Evolutionary conservation across 2,113 vertebrate genomes (phyloP).

Genomic region (Leucosticte australis): DNA sequence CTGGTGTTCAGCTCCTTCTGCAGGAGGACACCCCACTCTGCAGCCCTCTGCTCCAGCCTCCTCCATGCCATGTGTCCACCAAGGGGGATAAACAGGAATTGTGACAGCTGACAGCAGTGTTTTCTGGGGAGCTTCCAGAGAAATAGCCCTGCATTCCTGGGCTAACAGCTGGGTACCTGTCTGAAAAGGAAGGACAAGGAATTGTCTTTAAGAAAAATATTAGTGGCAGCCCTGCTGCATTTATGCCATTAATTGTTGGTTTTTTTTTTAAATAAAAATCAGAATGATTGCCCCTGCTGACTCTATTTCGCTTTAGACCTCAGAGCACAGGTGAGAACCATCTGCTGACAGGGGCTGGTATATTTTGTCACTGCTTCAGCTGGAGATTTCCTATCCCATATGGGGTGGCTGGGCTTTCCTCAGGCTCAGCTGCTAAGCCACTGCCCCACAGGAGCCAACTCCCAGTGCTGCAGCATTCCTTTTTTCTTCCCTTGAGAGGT

Average conservation of each 20-base stretch:
- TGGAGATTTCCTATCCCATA: constrained; percentile 17
- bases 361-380: not conserved
- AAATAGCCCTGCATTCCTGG: not conserved
- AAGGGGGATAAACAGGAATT: accelerated
- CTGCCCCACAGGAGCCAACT: constrained; percentile 44
- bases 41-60: not conserved
- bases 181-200: not conserved
- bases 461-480: constrained; percentile 54
- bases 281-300: not conserved
- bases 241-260: not conserved
- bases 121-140: not conserved
- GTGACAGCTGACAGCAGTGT: not conserved
- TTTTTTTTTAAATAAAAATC: not conserved
- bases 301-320: not conserved
- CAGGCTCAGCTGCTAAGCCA: not conserved
- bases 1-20: not conserved
- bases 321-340: not conserved
- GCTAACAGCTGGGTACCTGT: not conserved
- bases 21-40: not conserved
- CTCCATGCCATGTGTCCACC: accelerated
- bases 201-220: not conserved
- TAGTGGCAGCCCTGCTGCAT: not conserved
- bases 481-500: constrained; percentile 50
- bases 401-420: not conserved
- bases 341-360: not conserved